Evolutionary conservation across 2,888 invertebrate genomes (phyloP), one percentile per base, ranked within the genome.

Genomic region (Drosophila affinis): DNA sequence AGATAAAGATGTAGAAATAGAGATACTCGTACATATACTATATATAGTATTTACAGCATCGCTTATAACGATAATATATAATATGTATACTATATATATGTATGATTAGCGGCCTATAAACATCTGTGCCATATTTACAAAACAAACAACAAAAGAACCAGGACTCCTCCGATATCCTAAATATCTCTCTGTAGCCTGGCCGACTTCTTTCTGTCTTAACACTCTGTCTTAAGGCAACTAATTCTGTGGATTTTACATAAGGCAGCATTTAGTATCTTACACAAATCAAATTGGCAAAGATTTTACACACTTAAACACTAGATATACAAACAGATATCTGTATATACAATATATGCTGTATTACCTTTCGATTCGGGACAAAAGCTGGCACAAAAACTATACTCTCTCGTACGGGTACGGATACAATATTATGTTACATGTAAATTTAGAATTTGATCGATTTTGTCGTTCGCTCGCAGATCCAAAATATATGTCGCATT

Each of bases 161-260:
- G 52, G 51, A 53, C 63, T 21, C 21, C 21, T 57, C 44, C 29
- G 51, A 49, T 48, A 48, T 47, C 55, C 44, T 32, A 51, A 29
- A 56, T 55, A 51, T 14, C 27, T n/a, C 21, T 39, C 9, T 58
- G 34, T 54, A 46, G 55, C 18, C 54, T 55, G 53, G 61, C 55
- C 39, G 72, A 65, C 72, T 67, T 69, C 57, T 68, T 64, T 69
- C 57, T 68, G 62, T 78, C 64, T 59, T 62, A 74, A 59, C 55
- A 55, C 63, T 60, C 49, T 59, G 52, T 76, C 73, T 72, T 73
- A 73, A 65, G 60, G 61, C 72, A 73, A 72, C 70, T 82, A 78
- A 60, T 62, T 80, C 62, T 72, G 62, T 83, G 62, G 78, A 87
- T 87, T 88, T 87, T 87, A 88, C 85, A 82, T 75, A 86, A 85